These are phyloP conservation scores for Nephrotoma flavescens DNA, from an alignment of 2,888 invertebrate species.

Conservation along the genomic window DNA sequence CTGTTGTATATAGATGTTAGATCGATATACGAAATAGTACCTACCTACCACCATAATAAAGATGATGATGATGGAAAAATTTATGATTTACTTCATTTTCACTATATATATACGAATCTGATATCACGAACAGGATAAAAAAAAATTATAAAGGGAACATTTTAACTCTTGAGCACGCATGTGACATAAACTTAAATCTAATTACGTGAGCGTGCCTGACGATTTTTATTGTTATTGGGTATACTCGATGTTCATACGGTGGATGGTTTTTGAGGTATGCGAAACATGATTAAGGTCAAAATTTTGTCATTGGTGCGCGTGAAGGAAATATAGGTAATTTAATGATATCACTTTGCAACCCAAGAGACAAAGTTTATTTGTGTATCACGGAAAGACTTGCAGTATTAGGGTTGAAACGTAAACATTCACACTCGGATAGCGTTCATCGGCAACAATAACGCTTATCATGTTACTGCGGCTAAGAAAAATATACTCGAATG, in stretches of 20 bases:
- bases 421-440: no score
- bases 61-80: not conserved
- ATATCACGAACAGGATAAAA: not conserved
- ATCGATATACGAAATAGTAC: not conserved
- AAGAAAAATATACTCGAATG: no score
- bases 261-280: not conserved
- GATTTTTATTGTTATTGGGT: not conserved
- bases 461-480: no score
- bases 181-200: not conserved
- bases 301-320: no score
- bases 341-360: no score
- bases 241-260: not conserved
- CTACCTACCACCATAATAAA: not conserved
- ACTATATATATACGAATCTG: not conserved
- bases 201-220: not conserved
- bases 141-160: not conserved
- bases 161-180: conserved; percentile 1
- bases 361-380: no score
- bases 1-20: not conserved
- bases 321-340: no score
- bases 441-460: no score
- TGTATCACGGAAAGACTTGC: no score
- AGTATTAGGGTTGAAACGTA: no score
- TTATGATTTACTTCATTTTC: not conserved
- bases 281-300: no score